Base-by-base conservation (phyloP, 2,113 vertebrate genomes). In the Gorsachius goisagi region DNA sequence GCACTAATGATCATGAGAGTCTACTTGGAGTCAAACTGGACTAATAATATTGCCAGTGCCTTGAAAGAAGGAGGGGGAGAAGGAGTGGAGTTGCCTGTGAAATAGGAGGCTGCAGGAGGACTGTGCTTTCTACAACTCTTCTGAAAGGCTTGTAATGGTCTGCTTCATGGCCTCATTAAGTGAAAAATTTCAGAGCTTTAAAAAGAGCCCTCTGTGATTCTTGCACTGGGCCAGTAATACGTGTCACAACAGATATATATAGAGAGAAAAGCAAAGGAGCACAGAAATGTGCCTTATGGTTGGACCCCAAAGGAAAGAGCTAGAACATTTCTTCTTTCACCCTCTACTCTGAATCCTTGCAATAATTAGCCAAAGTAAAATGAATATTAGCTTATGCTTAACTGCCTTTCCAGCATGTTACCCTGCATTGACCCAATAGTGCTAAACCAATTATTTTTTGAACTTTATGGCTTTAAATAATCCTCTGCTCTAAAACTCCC, bases 381-480 rank as follows among this genome's bases (percentile, higher is more conserved):
- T 98, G 98, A 98, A 98, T 98, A 98, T 98, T 98, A 98, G 98
- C 97, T 98, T 97, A 97, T 97, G 97, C 97, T 98, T 98, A 98
- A 98, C 98, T 98, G 98, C 94, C 96, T 98, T 98, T 98, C 97
- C 95, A 96, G 97, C 62, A 88, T 95, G 95, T 98, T 98, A 92
- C 78, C 97, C 95, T 85, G 97, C 97, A 97, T 98, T 98, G 98
- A 98, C 98, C 98, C 97, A 98, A 97, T 97, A 98, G 98, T 97
- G 97, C 98, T 98, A 98, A 98, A 98, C 98, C 98, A 98, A 98
- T 98, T 98, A 98, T 98, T 98, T 98, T 98, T 98, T 98, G 98
- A 98, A 98, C 98, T 98, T 98, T 98, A 98, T 98, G 97, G 98
- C 98, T 98, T 98, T 98, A 98, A 98, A 98, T 99, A 98, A 98